A percentile compares a stretch with the other conserved stretches of the same genome.
These are phyloP conservation scores for Synergus umbraculus DNA, from an alignment of 2,888 invertebrate species.

Conservation along the genomic window DNA sequence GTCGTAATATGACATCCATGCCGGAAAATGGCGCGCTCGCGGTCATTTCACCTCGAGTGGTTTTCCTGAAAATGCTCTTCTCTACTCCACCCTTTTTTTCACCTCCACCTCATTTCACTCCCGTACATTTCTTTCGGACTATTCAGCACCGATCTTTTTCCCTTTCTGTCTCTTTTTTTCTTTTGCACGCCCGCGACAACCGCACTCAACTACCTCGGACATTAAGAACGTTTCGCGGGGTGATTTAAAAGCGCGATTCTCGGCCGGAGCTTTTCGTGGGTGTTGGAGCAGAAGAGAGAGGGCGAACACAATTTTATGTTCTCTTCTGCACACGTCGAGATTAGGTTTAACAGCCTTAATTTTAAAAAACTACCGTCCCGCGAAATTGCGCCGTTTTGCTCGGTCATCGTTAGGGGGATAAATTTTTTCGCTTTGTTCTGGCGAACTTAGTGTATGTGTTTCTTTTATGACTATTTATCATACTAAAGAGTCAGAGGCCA, in stretches of 20 bases:
- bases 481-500: too few relatives aligned
- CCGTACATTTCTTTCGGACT: constrained; percentile 9
- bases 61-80: constrained; percentile 53
- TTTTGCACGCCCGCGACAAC: constrained; percentile 34
- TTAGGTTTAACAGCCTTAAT: constrained; percentile 73
- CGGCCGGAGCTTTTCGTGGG: constrained; percentile 12
- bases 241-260: constrained; percentile 62
- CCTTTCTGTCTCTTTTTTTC: constrained; percentile 31
- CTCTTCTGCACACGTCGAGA: constrained; percentile 62
- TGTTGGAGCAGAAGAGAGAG: constrained; percentile 18
- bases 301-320: constrained; percentile 61
- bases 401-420: constrained; percentile 52
- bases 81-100: constrained; percentile 29
- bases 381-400: constrained; percentile 65
- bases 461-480: not conserved
- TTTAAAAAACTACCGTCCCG: constrained; percentile 67
- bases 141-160: constrained; percentile 36
- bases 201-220: constrained; percentile 50
- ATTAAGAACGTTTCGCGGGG: constrained; percentile 68
- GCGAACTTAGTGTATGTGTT: not conserved
- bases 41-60: constrained; percentile 55
- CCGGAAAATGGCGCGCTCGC: constrained; percentile 49
- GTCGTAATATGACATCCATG: constrained; percentile 48
- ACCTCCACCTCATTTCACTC: constrained; percentile 32
- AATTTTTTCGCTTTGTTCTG: constrained; percentile 53